Evolutionary conservation across 2,113 vertebrate genomes (phyloP).

Genomic region (human (Homo sapiens)): GRCh38 chr20:42357001-42357500

Average conservation of each 20-base stretch:
- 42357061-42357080: neutral
- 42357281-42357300: rapidly evolving
- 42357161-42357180: neutral
- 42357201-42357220: neutral
- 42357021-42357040: neutral
- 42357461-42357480: neutral
- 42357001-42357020: neutral
- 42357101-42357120: neutral
- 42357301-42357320: neutral
- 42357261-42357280: neutral
- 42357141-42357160: neutral
- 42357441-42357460: neutral
- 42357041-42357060: neutral
- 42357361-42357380: neutral
- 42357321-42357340: neutral
- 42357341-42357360: neutral
- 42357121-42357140: neutral
- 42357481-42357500: neutral
- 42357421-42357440: neutral
- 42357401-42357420: neutral
- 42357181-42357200: neutral
- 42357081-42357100: neutral
- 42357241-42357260: neutral
- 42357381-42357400: neutral
- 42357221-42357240: neutral